Evolutionary conservation across 2,113 vertebrate species (phyloP).

Genomic region (Cricetomys ansorgei): DNA sequence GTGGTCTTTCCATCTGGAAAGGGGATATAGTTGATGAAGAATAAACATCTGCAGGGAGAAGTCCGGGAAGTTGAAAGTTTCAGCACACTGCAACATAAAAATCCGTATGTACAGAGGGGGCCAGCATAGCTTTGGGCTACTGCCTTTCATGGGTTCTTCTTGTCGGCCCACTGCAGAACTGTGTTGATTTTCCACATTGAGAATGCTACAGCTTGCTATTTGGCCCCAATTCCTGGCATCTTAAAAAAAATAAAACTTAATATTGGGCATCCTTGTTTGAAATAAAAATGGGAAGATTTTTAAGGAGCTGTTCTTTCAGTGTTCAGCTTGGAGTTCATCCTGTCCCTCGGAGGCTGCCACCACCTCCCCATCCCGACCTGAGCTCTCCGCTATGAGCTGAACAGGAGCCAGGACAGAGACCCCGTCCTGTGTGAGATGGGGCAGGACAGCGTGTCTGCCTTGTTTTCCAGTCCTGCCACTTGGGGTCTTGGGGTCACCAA

Average conservation of each 20-base stretch:
- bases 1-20: background rate
- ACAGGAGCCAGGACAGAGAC: slow-evolving; percentile 45
- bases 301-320: slow-evolving; percentile 56
- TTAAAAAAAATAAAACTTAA: slow-evolving; percentile 45
- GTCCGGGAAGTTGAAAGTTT: background rate
- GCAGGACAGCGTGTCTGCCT: slow-evolving; percentile 10
- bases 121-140: background rate
- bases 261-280: slow-evolving; percentile 42
- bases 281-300: slow-evolving; percentile 66
- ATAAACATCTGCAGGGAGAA: background rate
- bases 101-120: background rate
- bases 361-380: slow-evolving; percentile 47
- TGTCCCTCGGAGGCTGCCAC: slow-evolving; percentile 39
- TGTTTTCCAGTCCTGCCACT: slow-evolving; percentile 32
- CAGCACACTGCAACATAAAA: background rate
- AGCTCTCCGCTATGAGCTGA: slow-evolving; percentile 68
- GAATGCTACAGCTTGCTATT: background rate
- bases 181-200: slow-evolving; percentile 7
- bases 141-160: background rate
- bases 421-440: slow-evolving; percentile 19
- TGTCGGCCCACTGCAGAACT: background rate
- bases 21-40: background rate
- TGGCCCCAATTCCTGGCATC: slow-evolving; percentile 18
- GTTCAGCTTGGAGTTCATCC: slow-evolving; percentile 68
- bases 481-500: slow-evolving; percentile 12